These are phyloP conservation scores for Amphipoea oculea DNA, from an alignment of 2,888 invertebrate genomes.

Conservation along the genomic window DNA sequence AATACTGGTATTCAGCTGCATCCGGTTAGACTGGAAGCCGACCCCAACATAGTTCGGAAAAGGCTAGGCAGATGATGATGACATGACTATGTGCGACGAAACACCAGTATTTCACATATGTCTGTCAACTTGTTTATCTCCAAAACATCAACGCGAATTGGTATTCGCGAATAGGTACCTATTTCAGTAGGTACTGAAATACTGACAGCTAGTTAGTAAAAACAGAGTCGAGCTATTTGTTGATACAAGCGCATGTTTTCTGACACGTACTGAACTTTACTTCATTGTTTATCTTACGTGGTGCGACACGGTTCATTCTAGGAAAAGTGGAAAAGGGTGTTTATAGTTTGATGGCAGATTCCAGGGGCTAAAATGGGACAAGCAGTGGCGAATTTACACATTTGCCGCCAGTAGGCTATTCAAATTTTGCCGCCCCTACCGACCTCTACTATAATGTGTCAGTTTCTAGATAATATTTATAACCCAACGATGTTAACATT, in stretches of 20 bases:
- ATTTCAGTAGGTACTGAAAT: constrained; percentile 3
- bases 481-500: too few species aligned
- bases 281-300: constrained; percentile 34
- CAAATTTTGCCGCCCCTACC: too few species aligned
- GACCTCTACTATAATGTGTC: too few species aligned
- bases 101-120: neutral
- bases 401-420: too few species aligned
- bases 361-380: neutral
- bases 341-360: neutral
- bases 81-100: too few species aligned
- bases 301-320: neutral
- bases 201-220: constrained; percentile 33
- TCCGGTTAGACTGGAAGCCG: too few species aligned
- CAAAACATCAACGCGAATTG: neutral
- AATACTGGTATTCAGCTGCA: too few species aligned
- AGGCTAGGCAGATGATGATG: too few species aligned
- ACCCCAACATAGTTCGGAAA: too few species aligned
- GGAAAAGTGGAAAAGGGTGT: neutral
- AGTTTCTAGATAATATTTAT: too few species aligned
- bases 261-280: neutral
- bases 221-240: constrained; percentile 7
- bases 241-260: constrained; percentile 14
- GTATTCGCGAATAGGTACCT: too few species aligned
- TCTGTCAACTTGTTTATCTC: constrained; percentile 16
- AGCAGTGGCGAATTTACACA: too few species aligned